phyloP scores from a whole-genome alignment of 2,797 vertebrate species.

The Gymnocypris eckloni region DNA sequence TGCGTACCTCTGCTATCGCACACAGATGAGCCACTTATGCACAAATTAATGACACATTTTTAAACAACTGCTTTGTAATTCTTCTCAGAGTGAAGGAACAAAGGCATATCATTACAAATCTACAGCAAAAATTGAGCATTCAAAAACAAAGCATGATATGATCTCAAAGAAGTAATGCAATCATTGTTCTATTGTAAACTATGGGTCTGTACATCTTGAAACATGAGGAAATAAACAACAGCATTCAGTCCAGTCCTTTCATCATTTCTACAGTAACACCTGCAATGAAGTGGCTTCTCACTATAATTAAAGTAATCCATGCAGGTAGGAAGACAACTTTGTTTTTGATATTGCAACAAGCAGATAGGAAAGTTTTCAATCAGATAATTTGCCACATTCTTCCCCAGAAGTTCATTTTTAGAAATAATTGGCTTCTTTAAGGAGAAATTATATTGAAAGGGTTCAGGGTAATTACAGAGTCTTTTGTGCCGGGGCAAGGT shows the following conservation, averaged over 20 bases:
- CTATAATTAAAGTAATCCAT: neutral
- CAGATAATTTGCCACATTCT: neutral
- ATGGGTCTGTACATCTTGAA: neutral
- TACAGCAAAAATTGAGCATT: neutral
- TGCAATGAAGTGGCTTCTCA: neutral
- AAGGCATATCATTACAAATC: neutral
- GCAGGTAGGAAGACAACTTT: neutral
- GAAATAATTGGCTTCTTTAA: neutral
- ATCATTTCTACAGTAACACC: neutral
- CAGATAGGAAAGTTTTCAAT: neutral
- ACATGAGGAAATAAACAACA: too few species aligned
- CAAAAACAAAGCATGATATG: neutral
- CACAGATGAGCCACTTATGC: neutral
- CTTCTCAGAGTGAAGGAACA: neutral
- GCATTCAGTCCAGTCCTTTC: neutral
- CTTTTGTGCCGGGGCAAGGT: neutral
- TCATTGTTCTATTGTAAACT: slow-evolving; percentile 7
- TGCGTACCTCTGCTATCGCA: neutral
- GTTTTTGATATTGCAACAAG: neutral
- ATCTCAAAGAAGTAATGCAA: neutral
- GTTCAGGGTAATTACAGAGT: neutral
- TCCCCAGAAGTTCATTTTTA: neutral
- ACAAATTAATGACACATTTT: slow-evolving; percentile 7
- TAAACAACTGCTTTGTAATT: neutral
- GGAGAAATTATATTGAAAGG: neutral